Conservation (phyloP, 37 sponge, comb jelly and placozoan genomes). For the Lycopodina hypogea region DNA sequence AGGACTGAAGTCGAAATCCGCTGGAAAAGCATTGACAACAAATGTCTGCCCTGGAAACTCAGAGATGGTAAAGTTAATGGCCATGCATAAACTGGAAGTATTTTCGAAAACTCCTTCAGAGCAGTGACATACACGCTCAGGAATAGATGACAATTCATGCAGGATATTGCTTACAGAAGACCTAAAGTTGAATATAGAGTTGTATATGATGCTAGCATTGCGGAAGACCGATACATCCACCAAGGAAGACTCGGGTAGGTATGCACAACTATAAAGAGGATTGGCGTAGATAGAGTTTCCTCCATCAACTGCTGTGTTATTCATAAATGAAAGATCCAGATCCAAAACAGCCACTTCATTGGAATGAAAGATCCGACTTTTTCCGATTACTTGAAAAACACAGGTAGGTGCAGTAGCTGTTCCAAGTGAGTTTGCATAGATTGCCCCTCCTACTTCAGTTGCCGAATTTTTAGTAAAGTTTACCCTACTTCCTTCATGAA, state of each 20-base stretch:
- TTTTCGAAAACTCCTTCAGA: not conserved
- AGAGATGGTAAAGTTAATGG: not conserved
- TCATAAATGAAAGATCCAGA: slow-evolving; percentile 7
- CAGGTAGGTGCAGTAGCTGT: not conserved
- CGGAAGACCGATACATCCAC: not conserved
- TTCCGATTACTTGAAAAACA: slow-evolving; percentile 19
- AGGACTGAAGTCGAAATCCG: not conserved
- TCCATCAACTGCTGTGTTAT: slow-evolving; percentile 17
- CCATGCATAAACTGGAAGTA: not conserved
- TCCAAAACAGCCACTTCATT: not conserved
- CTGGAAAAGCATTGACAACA: not conserved
- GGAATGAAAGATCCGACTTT: not conserved
- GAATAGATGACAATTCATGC: slow-evolving; percentile 6
- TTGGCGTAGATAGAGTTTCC: slow-evolving; percentile 45
- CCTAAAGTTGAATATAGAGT: not conserved
- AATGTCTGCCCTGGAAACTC: slow-evolving; percentile 23
- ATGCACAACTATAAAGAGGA: slow-evolving; percentile 41
- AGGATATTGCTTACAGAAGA: slow-evolving; percentile 6
- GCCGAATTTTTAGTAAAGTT: slow-evolving; percentile 8
- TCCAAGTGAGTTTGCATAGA: slow-evolving; percentile 32
- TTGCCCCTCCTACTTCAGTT: slow-evolving; percentile 28
- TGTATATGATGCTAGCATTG: not conserved
- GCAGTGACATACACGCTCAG: slow-evolving; percentile 7
- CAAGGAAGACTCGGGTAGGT: slow-evolving; percentile 23
- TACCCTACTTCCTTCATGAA: slow-evolving; percentile 19